Percentiles rank a stretch among this genome's conserved stretches.
phyloP scores from a whole-genome alignment of 2,113 vertebrate genomes.

The Glaucidium brasilianum region DNA sequence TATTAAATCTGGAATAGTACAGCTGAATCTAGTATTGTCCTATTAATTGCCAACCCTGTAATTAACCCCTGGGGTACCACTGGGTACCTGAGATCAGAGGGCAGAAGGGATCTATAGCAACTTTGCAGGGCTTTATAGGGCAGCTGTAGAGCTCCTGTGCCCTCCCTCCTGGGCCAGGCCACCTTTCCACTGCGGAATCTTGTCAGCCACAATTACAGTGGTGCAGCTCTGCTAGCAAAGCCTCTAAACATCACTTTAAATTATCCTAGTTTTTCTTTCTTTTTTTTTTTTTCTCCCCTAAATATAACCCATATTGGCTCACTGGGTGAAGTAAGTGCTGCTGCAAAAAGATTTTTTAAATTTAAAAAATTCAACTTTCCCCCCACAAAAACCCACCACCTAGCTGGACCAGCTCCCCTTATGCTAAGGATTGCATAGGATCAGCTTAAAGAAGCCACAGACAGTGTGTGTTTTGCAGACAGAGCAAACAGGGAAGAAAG shows the following conservation, averaged over 20 bases:
- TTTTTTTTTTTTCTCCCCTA: background rate
- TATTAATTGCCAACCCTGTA: background rate
- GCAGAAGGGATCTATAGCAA: background rate
- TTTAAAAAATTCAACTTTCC: too few relatives aligned
- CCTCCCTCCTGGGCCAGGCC: background rate
- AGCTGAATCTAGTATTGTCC: background rate
- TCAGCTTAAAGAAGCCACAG: background rate
- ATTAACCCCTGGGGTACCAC: background rate
- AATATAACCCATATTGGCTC: background rate
- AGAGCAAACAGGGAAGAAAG: background rate
- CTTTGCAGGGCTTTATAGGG: background rate
- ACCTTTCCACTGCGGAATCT: background rate
- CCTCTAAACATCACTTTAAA: background rate
- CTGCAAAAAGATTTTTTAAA: background rate
- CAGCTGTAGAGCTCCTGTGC: background rate
- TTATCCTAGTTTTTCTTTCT: background rate
- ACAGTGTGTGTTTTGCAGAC: background rate
- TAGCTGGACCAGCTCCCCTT: background rate
- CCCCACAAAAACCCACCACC: accelerated
- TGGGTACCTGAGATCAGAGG: background rate
- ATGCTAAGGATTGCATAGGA: background rate
- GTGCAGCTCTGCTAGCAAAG: background rate
- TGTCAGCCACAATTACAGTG: background rate
- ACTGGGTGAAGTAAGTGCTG: background rate
- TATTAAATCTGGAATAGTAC: background rate